Base-by-base conservation (phyloP, 2,113 vertebrate genomes). In the Baryphthengus martii region DNA sequence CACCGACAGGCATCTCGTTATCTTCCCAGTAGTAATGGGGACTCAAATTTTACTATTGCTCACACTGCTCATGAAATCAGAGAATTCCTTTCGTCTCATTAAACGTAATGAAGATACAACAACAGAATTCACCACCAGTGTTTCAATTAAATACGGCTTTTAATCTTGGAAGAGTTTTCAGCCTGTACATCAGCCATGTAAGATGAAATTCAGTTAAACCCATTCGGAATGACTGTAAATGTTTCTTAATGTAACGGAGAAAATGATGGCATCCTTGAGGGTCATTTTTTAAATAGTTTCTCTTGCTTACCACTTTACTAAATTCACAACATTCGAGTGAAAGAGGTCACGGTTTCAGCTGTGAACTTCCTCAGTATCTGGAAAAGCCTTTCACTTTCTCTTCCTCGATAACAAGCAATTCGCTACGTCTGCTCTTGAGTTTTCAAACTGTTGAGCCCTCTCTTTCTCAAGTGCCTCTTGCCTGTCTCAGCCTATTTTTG, bases 351-450 rank as follows among this genome's bases (percentile, higher is more conserved):
- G 10, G 31, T 71, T 89, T 92, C 68, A 47, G n/a, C 40, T 53
- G 59, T 55, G 78, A 94, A 81, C 56, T 85, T 81, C 55, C 19
- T 6, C 72, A 65, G 3, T 68, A 49, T 72, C 20, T 81, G 37
- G 58, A 71, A 93, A 82, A 94, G 76, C 65, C 88, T 96, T 90
- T 93, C 78, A 70, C 83, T 96, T 96, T 96, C 85, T 84, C 45
- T 95, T 95, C 79, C 29, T 29, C 15, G 18, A 53, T 55, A 82
- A 70, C 37, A 87, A 88, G 63, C 72, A n/a, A 65, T 39, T 70
- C 8, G 6, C 29, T 88, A 55, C 0, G 31, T 55, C 74, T 39
- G 62, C 67, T 93, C 84, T 55, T 39, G 70, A 55, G 20, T 49
- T 94, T 71, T 67, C 81, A 42, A 8, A 52, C 47, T 55, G 52